Percentiles rank a stretch among this genome's conserved stretches.
These are phyloP conservation scores for Syngnathus floridae DNA, from an alignment of 2,113 vertebrate genomes.

Conservation along the genomic window DNA sequence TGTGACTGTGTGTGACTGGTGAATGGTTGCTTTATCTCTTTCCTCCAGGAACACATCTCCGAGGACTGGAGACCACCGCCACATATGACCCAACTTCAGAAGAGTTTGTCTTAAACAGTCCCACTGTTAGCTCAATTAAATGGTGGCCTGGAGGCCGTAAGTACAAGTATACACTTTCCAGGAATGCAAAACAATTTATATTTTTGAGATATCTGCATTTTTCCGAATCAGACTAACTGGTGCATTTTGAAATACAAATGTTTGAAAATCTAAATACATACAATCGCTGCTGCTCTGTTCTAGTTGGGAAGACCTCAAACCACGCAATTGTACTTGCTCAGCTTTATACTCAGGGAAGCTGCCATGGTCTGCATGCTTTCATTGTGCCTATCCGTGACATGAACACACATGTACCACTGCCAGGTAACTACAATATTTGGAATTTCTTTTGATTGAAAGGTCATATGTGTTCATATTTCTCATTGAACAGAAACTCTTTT, in stretches of 20 bases:
- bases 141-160: slow-evolving; percentile 99
- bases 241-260: not conserved
- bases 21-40: slow-evolving; percentile 2
- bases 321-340: slow-evolving; percentile 94
- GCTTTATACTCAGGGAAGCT: slow-evolving; percentile 83
- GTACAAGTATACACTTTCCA: slow-evolving; percentile 42
- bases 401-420: slow-evolving; percentile 84
- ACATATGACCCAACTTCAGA: slow-evolving; percentile 89
- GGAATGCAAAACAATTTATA: not conserved
- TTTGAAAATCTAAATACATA: not conserved
- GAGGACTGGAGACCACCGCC: slow-evolving; percentile 92
- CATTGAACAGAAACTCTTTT: not conserved
- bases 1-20: slow-evolving; percentile 8
- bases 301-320: slow-evolving; percentile 96
- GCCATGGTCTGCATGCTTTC: slow-evolving; percentile 89
- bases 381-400: slow-evolving; percentile 85
- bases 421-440: slow-evolving; percentile 71
- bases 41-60: slow-evolving; percentile 83
- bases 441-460: not conserved
- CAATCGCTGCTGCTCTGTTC: slow-evolving; percentile 25
- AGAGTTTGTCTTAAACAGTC: slow-evolving; percentile 93
- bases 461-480: not conserved
- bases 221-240: not conserved
- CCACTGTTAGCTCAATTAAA: slow-evolving; percentile 94
- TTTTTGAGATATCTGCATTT: not conserved